These are phyloP conservation scores for Nicator chloris DNA, from an alignment of 2,113 vertebrate genomes.

Conservation along the genomic window DNA sequence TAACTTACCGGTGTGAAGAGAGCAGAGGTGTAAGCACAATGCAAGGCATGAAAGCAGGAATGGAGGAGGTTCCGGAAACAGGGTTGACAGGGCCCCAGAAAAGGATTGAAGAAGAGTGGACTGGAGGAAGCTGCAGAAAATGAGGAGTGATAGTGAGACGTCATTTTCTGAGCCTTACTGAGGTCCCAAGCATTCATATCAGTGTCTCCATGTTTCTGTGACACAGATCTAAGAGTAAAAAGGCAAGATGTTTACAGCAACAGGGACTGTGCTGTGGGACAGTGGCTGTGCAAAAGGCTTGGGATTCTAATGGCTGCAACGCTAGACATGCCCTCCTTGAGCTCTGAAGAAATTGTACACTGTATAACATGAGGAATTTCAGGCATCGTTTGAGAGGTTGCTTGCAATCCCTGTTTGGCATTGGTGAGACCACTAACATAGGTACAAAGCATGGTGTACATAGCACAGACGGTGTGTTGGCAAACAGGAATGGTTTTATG, in stretches of 20 bases:
- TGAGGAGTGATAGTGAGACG: no score
- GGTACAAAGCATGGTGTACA: accelerated
- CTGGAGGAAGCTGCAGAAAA: neutral
- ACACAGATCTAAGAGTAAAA: neutral
- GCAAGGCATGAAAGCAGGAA: accelerated
- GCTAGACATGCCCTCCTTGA: neutral
- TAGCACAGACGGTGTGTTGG: accelerated
- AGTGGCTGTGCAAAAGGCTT: neutral
- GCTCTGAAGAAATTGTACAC: neutral
- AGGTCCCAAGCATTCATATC: accelerated
- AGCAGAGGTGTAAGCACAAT: no score
- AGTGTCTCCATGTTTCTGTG: neutral
- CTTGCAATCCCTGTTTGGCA: neutral
- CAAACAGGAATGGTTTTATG: neutral
- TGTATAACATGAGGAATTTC: neutral
- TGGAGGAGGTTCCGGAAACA: no score
- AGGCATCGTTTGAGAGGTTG: neutral
- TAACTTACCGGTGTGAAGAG: neutral
- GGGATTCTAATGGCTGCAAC: neutral
- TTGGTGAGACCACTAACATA: neutral
- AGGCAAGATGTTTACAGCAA: neutral
- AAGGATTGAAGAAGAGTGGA: neutral
- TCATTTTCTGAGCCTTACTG: neutral
- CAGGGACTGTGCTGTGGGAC: neutral
- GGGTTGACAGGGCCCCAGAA: no score